These are phyloP conservation scores for Melanotaenia pygmaea DNA, from an alignment of 2,797 vertebrate species.

Conservation along the genomic window DNA sequence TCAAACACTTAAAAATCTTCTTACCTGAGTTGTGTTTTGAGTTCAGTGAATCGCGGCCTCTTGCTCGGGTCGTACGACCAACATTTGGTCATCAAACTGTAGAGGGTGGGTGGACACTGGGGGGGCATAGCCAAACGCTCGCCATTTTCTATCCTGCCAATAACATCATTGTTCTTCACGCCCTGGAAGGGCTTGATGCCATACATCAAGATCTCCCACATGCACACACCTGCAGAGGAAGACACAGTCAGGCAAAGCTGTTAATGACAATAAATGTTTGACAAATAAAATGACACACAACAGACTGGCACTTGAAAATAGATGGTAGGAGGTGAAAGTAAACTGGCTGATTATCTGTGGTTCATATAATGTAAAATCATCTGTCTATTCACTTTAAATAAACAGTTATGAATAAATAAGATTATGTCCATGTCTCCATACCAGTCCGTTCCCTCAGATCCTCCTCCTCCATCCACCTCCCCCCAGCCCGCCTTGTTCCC, in stretches of 20 bases:
- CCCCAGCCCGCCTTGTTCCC: no score
- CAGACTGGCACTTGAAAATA: not conserved
- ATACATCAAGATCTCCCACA: conserved; percentile 97
- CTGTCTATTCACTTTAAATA: no score
- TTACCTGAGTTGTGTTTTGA: conserved; percentile 97
- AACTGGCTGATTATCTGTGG: not conserved
- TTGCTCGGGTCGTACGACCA: conserved; percentile 99
- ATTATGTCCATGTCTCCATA: no score
- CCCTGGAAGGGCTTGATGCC: conserved; percentile 99
- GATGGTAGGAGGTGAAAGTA: not conserved
- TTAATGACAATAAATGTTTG: not conserved
- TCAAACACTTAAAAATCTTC: not conserved
- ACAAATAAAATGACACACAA: not conserved
- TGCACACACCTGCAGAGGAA: conserved; percentile 65
- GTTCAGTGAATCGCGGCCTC: conserved; percentile 96
- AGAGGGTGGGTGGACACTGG: conserved; percentile 97
- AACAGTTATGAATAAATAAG: not conserved
- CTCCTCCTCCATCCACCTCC: no score
- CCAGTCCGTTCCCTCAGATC: no score
- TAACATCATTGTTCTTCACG: conserved; percentile 99
- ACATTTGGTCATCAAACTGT: conserved; percentile 99
- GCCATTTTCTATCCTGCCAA: conserved; percentile 97
- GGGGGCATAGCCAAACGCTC: conserved; percentile 97
- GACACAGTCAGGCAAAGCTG: not conserved
- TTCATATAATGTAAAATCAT: not conserved